Conservation (phyloP, 2,113 vertebrate species). For the Pipa parva region DNA sequence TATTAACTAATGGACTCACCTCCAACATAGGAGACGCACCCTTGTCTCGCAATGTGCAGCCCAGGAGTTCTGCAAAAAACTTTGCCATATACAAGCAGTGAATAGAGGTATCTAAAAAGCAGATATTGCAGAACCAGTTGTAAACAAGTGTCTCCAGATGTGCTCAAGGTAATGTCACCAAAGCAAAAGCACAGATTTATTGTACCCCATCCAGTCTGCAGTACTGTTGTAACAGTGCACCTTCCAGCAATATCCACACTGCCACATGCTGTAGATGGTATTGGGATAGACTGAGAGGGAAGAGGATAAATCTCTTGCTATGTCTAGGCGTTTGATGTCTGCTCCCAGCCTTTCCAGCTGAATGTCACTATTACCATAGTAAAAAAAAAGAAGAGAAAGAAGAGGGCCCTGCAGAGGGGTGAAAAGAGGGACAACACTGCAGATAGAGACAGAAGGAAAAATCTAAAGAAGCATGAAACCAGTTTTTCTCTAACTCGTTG, state of each 20-base stretch:
- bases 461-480: not conserved
- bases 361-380: slow-evolving; percentile 52
- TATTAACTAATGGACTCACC: slow-evolving; percentile 56
- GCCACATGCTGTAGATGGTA: slow-evolving; percentile 14
- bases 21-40: slow-evolving; percentile 62
- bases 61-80: slow-evolving; percentile 76
- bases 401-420: slow-evolving; percentile 52
- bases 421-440: slow-evolving; percentile 51
- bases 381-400: slow-evolving; percentile 18
- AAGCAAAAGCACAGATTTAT: not conserved
- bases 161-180: not conserved
- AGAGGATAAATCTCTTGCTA: slow-evolving; percentile 40
- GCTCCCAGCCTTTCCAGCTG: slow-evolving; percentile 49
- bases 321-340: slow-evolving; percentile 41
- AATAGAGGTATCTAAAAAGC: slow-evolving; percentile 25
- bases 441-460: slow-evolving; percentile 9
- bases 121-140: slow-evolving; percentile 25
- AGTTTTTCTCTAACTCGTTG: slow-evolving; percentile 22
- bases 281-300: not conserved
- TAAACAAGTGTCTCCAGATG: slow-evolving; percentile 13
- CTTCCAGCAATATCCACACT: not conserved
- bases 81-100: slow-evolving; percentile 69
- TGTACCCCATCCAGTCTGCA: not conserved
- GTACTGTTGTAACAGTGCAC: slow-evolving; percentile 2
- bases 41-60: slow-evolving; percentile 71